Percentiles rank a stretch among this genome's conserved stretches.
phyloP scores from a whole-genome alignment of 2,888 invertebrate species.

The Dinocampus coccinellae region DNA sequence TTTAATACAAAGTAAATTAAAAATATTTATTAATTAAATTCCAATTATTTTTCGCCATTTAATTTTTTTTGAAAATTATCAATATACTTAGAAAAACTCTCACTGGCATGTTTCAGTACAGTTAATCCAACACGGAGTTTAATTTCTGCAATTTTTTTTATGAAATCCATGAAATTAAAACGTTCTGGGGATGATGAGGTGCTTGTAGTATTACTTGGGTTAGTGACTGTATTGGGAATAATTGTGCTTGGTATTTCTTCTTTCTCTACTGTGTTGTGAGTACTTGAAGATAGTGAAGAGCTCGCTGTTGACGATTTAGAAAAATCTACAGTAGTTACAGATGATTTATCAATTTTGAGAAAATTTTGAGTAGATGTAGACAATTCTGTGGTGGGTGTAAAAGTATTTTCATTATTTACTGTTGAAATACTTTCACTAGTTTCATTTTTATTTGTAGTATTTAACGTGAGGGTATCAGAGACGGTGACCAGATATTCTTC shows the following conservation, averaged over 20 bases:
- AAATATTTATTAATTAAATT: neutral
- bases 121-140: conserved; percentile 79
- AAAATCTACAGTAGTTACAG: neutral
- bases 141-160: conserved; percentile 77
- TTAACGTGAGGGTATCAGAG: too few species aligned
- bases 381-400: neutral
- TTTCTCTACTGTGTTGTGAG: neutral
- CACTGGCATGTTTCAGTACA: conserved; percentile 78
- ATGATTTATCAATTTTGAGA: neutral
- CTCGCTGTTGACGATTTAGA: neutral
- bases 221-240: neutral
- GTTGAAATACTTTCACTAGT: too few species aligned
- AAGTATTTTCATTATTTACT: neutral
- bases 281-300: neutral
- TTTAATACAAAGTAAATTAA: too few species aligned
- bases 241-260: neutral
- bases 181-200: conserved; percentile 22
- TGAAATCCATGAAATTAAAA: conserved; percentile 71
- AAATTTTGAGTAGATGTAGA: too few species aligned
- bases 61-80: conserved; percentile 73
- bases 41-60: conserved; percentile 60
- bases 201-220: neutral
- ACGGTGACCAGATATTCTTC: too few species aligned
- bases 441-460: conserved; percentile 2
- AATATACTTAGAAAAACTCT: conserved; percentile 77